Base-by-base conservation (phyloP, 1,140 invertebrate species). In the Drosophila ohnishii region DNA sequence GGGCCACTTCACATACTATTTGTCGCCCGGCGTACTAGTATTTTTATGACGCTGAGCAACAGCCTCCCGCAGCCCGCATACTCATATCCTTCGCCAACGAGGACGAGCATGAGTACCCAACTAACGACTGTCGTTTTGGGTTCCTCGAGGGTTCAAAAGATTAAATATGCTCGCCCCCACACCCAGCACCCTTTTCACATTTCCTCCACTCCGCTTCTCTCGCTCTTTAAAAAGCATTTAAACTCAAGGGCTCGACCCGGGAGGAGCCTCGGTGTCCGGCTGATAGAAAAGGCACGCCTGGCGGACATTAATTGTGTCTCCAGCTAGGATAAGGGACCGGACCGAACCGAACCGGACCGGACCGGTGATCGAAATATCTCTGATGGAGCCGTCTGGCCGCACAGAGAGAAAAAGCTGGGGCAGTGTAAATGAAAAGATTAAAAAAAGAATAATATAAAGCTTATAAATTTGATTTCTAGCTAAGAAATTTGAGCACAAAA, bases 141-240 rank as follows among this genome's bases (percentile, higher is more conserved):
- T 32, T 61, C 56, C 50, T 42, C 58, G 34, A 67, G 69, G 74
- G 59, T 47, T 65, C 50, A 58, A 77, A 67, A 63, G 67, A 48
- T 81, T 57, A 81, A 81, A 72, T 50, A 63, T 80, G 65, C 45
- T 57, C 55, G 51, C 51, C 30, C 28, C 14, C 37, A 3, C 22
- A 11, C 19, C 7, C 42, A 19, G 5, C 16, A 45, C 35, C 16
- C 16, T 7, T 28, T 51, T 51, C 30, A 35, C 44, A 14, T 11
- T 40, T 22, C 16, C 13, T 2, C 13, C 3, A 5, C 11, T 0
- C 35, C 13, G 25, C 9, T 30, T 6, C 47, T 16, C 47, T 11
- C 14, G 10, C 8, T 16, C 28, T 42, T 60, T 60, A 25, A 59
- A 55, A 61, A 16, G 7, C 56, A 42, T 64, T 64, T 64, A 19